Evolutionary conservation across 2,797 vertebrate species (phyloP), one percentile per base, ranked within the genome.

Genomic region (Peromyscus nudipes): DNA sequence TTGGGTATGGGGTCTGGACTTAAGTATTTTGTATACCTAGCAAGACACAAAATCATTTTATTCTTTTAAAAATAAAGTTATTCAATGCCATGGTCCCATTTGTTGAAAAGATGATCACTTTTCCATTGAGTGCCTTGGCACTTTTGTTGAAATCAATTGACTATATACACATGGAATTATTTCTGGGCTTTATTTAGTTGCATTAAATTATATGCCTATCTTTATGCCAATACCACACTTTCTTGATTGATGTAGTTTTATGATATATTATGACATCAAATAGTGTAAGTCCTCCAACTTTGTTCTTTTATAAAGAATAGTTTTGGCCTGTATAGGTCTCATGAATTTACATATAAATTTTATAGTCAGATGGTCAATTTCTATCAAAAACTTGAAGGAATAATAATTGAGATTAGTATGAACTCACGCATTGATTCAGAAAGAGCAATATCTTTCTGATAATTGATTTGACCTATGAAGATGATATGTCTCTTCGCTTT

Each of bases 201-300:
- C 52, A 82, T 4, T 96, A 69, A 62, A 64, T 95, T 82, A n/a
- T 92, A 76, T 82, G 17, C 67, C 55, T 89, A 29, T 85, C 40
- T 77, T 94, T 93, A 82, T 83, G 75, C 23, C 49, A 80, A 82
- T 75, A 92, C 89, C n/a, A 73, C 21, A 76, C 23, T 67, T 91
- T 92, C 90, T 96, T 69, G 13, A 96, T 91, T 86, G 91, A 89
- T 92, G 7, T 16, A 87, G 80, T 80, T 95, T 94, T 89, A n/a
- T 65, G 76, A 94, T 86, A 64, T 76, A n/a, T 60, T 40, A 95
- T 75, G 80, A 85, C 88, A 91, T 85, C 21, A 84, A 23, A 40
- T 91, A 67, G 1, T 64, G 0, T 75, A 80, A 94, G 25, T 55
- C n/a, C 29, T 96, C 75, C n/a, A 89, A 79, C 8, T 95, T 89